Evolutionary conservation across 2,888 invertebrate species (phyloP).

Genomic region (Monochamus alternatus): DNA sequence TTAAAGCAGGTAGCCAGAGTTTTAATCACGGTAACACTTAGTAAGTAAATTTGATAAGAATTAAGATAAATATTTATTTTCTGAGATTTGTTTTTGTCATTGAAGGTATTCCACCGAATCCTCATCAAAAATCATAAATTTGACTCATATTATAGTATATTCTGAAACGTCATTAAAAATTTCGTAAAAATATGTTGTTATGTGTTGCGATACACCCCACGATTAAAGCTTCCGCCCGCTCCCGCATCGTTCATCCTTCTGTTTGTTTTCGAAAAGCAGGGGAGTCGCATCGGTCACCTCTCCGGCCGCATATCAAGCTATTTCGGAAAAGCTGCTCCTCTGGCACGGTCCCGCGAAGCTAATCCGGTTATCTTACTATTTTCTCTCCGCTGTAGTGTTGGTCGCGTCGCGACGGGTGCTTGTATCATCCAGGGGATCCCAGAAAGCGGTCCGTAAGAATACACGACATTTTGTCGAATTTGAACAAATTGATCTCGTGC

Average conservation of each 20-base stretch:
- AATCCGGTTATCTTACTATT: slow-evolving; percentile 24
- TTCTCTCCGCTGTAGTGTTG: slow-evolving; percentile 29
- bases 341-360: slow-evolving; percentile 5
- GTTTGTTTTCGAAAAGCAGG: neutral
- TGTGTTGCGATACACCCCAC: too few species aligned
- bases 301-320: slow-evolving; percentile 36
- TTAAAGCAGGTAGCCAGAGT: too few species aligned
- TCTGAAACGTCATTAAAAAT: too few species aligned
- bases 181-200: too few species aligned
- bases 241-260: neutral
- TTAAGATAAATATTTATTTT: too few species aligned
- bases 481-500: neutral
- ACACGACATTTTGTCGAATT: neutral
- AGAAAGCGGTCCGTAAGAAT: neutral
- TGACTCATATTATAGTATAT: too few species aligned
- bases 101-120: too few species aligned
- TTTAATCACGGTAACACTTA: too few species aligned
- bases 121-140: too few species aligned
- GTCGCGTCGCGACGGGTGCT: neutral
- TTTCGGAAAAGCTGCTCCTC: slow-evolving; percentile 40
- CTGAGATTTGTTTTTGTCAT: too few species aligned
- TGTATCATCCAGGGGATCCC: neutral
- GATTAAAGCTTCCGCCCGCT: too few species aligned
- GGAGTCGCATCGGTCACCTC: neutral
- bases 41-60: too few species aligned